Percentiles rank a stretch among this genome's conserved stretches.
Evolutionary conservation across 1,140 invertebrate species (phyloP).

Genomic region (Cotesia vestalis): DNA sequence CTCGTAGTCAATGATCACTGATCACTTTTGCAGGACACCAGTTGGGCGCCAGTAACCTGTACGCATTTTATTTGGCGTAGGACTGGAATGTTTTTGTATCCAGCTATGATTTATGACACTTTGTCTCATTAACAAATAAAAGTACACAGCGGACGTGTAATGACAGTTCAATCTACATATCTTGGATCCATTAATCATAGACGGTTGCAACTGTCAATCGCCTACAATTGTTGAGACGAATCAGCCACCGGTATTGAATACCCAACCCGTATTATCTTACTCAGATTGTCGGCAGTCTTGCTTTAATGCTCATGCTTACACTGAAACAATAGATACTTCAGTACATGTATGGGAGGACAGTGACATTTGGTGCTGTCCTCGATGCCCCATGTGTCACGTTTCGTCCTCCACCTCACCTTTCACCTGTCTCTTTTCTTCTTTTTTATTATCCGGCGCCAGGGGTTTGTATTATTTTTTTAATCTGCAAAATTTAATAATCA

Average conservation of each 20-base stretch:
- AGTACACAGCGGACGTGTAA: background rate
- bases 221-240: background rate
- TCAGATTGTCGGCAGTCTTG: too few species aligned
- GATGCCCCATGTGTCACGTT: constrained; percentile 25
- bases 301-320: background rate
- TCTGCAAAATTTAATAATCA: background rate
- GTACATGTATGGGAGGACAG: constrained; percentile 40
- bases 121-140: constrained; percentile 6
- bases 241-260: constrained; percentile 25
- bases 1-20: background rate
- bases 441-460: constrained; percentile 13
- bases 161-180: background rate
- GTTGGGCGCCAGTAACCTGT: too few species aligned
- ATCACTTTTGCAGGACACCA: background rate
- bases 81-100: constrained; percentile 1
- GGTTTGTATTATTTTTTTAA: background rate
- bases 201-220: background rate
- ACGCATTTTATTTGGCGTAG: background rate
- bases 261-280: constrained; percentile 2
- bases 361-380: constrained; percentile 39
- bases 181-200: constrained; percentile 1
- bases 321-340: constrained; percentile 24
- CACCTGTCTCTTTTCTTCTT: constrained; percentile 30
- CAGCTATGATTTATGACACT: background rate
- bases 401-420: constrained; percentile 37